Evolutionary conservation across 2,113 vertebrate species (phyloP), one percentile per base, ranked within the genome.

Genomic region (Sinocyclocheilus rhinocerous): DNA sequence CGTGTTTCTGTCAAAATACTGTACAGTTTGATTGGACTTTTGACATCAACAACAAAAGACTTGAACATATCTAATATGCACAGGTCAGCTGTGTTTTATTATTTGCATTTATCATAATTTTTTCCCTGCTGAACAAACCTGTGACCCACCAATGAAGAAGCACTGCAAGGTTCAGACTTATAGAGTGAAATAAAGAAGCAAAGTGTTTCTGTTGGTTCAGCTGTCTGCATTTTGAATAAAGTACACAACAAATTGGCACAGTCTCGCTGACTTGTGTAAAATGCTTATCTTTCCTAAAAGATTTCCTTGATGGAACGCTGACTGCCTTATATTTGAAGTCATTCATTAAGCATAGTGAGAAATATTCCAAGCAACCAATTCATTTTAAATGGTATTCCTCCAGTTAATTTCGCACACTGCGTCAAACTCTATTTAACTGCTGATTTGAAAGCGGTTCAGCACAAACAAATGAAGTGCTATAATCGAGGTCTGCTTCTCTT

Each of bases 291-390:
- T 76, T 72, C 81, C 85, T 69, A 86, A 81, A 86, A 45, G 10
- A 84, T 84, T 88, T 86, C 57, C 75, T 76, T 87, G 76, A 88
- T 87, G 48, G 78, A 85, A 87, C 22, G 85, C 83, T 84, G 70
- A 86, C 84, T 86, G 79, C 63, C 79, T 85, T 52, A 85, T 75
- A 81, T 77, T 87, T 85, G 29, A 89, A 84, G 72, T 85, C 72
- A 67, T 85, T 85, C 57, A 86, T 87, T 89, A 86, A 76, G 84
- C 82, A 22, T 26, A 73, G 52, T 69, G 26, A 81, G 45, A 61
- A 84, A 85, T 80, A 85, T 75, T 84, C 61, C 73, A 48, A 72
- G 75, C 24, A 50, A 65, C 36, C 20, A 22, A 10, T 29, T 48
- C 57, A 52, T 42, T 52, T 61, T 29, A 20, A 87, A 85, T 50